These are phyloP conservation scores for Escarpia spicata DNA, from an alignment of 2,888 invertebrate species.

Conservation along the genomic window DNA sequence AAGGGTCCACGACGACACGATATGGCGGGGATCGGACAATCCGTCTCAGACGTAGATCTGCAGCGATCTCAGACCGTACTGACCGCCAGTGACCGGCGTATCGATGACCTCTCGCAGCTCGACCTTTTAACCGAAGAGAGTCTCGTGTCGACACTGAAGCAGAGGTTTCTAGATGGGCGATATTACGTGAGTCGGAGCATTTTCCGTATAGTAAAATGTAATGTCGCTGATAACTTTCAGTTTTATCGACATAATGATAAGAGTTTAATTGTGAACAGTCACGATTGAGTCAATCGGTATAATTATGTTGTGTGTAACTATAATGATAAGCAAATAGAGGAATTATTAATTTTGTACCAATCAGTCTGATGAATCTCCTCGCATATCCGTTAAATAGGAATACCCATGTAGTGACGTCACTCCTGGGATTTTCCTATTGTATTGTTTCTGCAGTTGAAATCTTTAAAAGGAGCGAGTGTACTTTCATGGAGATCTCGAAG, in stretches of 20 bases:
- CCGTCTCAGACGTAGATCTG: neutral
- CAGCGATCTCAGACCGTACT: neutral
- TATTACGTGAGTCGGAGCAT: conserved; percentile 13
- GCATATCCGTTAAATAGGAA: too few relatives aligned
- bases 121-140: conserved; percentile 16
- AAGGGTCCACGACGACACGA: neutral
- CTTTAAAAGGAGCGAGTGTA: too few relatives aligned
- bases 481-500: too few relatives aligned
- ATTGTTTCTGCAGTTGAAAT: too few relatives aligned
- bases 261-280: neutral
- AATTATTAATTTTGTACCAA: too few relatives aligned
- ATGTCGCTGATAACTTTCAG: too few relatives aligned
- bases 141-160: neutral
- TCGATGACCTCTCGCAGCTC: conserved; percentile 19
- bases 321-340: neutral
- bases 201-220: too few relatives aligned
- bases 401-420: too few relatives aligned
- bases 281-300: neutral
- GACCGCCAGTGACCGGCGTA: neutral
- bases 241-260: neutral
- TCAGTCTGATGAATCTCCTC: too few relatives aligned
- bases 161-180: neutral
- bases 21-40: neutral
- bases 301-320: neutral
- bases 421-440: too few relatives aligned